Evolutionary conservation across 30 jellyfish, hydroid and myxozoan species (phyloP).

Genomic region (Mastigias papua): DNA sequence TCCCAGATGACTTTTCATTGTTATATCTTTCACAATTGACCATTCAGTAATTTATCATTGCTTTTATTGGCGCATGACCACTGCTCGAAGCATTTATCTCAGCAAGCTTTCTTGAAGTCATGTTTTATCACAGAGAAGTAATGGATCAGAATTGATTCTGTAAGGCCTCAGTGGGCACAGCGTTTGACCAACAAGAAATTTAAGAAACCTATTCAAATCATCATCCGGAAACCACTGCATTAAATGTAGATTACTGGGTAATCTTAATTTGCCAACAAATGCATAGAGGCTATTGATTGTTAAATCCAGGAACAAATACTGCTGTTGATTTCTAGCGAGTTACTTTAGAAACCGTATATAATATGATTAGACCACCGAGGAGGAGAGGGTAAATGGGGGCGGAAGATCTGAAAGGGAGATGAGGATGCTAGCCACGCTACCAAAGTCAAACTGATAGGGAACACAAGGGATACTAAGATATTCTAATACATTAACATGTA

Average conservation of each 20-base stretch:
- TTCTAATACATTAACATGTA: neutral
- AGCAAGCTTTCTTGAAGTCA: neutral
- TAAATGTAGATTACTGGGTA: neutral
- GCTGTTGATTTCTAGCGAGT: neutral
- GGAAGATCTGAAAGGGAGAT: neutral
- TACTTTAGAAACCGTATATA: no score
- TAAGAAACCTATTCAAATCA: neutral
- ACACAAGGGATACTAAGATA: neutral
- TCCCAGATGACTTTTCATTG: no score
- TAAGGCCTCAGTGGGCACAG: neutral
- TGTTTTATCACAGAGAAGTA: neutral
- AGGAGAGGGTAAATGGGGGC: neutral
- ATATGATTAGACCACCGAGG: neutral
- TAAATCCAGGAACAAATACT: neutral
- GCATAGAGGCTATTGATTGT: neutral
- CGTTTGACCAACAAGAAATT: neutral
- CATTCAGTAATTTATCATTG: no score
- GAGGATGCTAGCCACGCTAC: neutral
- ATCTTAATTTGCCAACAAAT: neutral
- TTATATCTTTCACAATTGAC: no score
- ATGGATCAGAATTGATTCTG: neutral
- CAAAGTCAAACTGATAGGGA: neutral
- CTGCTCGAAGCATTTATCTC: neutral
- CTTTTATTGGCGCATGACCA: no score
- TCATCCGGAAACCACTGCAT: conserved; percentile 17